Evolutionary conservation across 2,113 vertebrate genomes (phyloP), one percentile per base, ranked within the genome.

Genomic region (Cichladusa arquata): DNA sequence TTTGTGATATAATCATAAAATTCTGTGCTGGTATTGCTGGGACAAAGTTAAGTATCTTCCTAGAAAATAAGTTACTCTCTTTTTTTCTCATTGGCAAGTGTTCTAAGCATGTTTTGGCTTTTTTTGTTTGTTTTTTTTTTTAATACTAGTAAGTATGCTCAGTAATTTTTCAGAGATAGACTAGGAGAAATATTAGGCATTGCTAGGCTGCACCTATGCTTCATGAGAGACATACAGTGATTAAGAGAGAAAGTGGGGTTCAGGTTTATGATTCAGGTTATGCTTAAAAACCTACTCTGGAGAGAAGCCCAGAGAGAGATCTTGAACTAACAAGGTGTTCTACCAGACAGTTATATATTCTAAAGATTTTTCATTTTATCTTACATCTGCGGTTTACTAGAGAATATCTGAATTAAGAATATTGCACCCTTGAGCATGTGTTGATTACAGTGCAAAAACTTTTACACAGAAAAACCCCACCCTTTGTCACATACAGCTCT

Each of bases 371-470:
- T 58, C 5, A 28, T 60, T 92, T 88, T 86, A 42, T 26, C 12
- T 79, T 76, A 38, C 33, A 20, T 69, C 31, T 48, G 7, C 11
- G 44, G 5, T 64, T 91, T 67, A 38, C 12, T 19, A n/a, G 24
- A 31, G 53, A 76, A 66, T 11, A 42, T 50, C 23, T 64, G 34
- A 90, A 76, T 91, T 86, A 60, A 80, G 91, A 86, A 18, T 72
- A 42, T 6, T 25, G 25, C 14, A 20, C 3, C 8, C 22, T 61
- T 53, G 34, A 58, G 15, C 12, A 6, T 72, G 10, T 56, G 8
- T 36, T 0, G 0, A 45, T 72, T 45, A 47, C 4, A 73, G 20
- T 44, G 18, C 8, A 83, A 17, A 2, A 26, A 4, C 24, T 70
- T 92, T 87, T 81, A 78, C 6, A 8, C 13, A 22, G 19, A 19